These are phyloP conservation scores for Drosophila santomea DNA, from an alignment of 1,140 invertebrate species.

Conservation along the genomic window DNA sequence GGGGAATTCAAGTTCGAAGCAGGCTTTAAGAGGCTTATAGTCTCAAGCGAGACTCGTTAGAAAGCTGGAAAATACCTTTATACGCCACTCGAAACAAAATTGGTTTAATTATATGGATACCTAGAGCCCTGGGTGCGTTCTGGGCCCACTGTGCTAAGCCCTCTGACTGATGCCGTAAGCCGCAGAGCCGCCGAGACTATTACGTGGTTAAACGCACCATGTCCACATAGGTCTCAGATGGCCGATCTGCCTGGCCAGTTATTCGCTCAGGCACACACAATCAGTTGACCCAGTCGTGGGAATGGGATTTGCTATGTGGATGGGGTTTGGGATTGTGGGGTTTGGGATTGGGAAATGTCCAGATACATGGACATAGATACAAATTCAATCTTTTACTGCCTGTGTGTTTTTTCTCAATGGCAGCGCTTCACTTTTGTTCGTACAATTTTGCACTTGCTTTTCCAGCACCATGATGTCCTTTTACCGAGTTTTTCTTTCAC, in stretches of 20 bases:
- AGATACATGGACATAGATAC: slow-evolving; percentile 55
- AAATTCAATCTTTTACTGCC: slow-evolving; percentile 64
- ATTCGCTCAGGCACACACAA: slow-evolving; percentile 57
- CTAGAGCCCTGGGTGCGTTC: slow-evolving; percentile 4
- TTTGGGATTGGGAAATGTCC: not conserved
- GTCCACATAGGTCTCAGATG: slow-evolving; percentile 58
- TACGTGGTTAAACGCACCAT: slow-evolving; percentile 65
- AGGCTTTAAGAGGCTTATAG: slow-evolving; percentile 25
- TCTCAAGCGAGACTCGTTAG: slow-evolving; percentile 2
- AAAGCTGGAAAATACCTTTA: slow-evolving; percentile 11
- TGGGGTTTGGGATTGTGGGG: not conserved
- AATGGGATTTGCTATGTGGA: not conserved
- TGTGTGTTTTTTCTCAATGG: slow-evolving; percentile 45
- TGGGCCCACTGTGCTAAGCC: slow-evolving; percentile 41
- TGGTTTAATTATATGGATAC: slow-evolving; percentile 43
- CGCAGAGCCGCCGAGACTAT: slow-evolving; percentile 50
- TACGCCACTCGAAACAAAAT: slow-evolving; percentile 30
- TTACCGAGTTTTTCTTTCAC: slow-evolving; percentile 22
- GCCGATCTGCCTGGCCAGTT: slow-evolving; percentile 42
- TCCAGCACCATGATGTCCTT: slow-evolving; percentile 31
- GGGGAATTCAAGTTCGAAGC: not conserved
- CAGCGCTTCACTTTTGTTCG: slow-evolving; percentile 53
- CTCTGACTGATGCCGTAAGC: slow-evolving; percentile 42
- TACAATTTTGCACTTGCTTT: slow-evolving; percentile 56
- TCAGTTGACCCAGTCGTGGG: slow-evolving; percentile 33